A percentile compares a stretch with the other conserved stretches of the same genome.
phyloP scores from a whole-genome alignment of 2,797 vertebrate genomes.

The Tragopan temminckii region DNA sequence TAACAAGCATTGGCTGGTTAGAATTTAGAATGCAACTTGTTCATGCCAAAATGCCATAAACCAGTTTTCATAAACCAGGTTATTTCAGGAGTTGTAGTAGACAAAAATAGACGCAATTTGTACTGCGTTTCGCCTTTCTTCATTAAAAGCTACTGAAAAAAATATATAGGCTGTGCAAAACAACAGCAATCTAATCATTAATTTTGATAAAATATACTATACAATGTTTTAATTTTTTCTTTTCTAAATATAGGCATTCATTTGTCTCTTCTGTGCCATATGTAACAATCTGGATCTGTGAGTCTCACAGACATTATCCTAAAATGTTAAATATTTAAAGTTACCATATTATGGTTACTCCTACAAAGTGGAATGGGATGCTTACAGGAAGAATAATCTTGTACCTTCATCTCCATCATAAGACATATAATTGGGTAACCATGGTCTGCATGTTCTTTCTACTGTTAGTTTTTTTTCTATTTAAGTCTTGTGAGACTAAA shows the following conservation, averaged over 20 bases:
- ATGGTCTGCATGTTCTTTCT: background rate
- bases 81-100: slow-evolving; percentile 19
- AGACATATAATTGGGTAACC: background rate
- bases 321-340: background rate
- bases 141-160: background rate
- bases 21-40: background rate
- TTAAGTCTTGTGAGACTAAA: background rate
- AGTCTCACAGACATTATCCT: background rate
- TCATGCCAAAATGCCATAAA: slow-evolving; percentile 2
- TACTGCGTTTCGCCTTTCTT: background rate
- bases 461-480: background rate
- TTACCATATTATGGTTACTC: background rate
- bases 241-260: background rate
- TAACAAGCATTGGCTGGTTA: slow-evolving; percentile 20
- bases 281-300: background rate
- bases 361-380: background rate
- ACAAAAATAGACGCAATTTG: background rate
- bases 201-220: background rate
- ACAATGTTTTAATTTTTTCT: background rate
- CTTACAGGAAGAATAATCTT: background rate
- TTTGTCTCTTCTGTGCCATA: background rate
- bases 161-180: background rate
- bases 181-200: background rate
- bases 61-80: slow-evolving; percentile 2
- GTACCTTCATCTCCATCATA: background rate